Percentiles rank a stretch among this genome's conserved stretches.
Evolutionary conservation across 2,113 vertebrate species (phyloP).

Genomic region (Thinocorus orbignyianus): DNA sequence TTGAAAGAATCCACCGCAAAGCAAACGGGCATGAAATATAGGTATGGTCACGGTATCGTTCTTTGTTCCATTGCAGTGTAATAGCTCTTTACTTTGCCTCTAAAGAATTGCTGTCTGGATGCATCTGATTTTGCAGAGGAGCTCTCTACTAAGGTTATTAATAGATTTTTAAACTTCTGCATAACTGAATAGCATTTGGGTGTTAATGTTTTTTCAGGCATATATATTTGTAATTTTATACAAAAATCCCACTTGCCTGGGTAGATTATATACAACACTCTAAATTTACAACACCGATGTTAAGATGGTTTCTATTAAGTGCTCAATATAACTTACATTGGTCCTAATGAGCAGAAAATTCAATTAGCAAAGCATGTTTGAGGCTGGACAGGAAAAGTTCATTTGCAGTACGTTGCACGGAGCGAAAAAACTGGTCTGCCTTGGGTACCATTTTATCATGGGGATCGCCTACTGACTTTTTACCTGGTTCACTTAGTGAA

Average conservation of each 20-base stretch:
- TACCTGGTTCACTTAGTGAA: background rate
- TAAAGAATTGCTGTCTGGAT: constrained; percentile 7
- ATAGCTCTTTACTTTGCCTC: background rate
- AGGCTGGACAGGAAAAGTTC: constrained; percentile 11
- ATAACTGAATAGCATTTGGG: background rate
- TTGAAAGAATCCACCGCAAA: constrained; percentile 98
- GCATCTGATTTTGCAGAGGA: background rate
- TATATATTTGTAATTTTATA: background rate
- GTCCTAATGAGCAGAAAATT: background rate
- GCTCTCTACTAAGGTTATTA: background rate
- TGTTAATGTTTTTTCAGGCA: background rate
- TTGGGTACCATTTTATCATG: background rate
- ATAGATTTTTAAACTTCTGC: background rate
- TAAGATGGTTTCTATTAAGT: background rate
- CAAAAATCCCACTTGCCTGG: background rate
- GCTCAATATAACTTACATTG: background rate
- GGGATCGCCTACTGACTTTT: background rate
- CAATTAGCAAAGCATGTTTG: background rate
- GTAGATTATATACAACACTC: background rate
- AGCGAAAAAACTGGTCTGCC: background rate
- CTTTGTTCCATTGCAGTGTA: background rate
- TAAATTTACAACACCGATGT: background rate
- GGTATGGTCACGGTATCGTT: constrained; percentile 78
- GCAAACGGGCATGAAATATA: constrained; percentile 99
- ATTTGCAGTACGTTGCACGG: background rate